These are phyloP conservation scores for Eubucco bourcierii DNA, from an alignment of 2,113 vertebrate species.

Conservation along the genomic window DNA sequence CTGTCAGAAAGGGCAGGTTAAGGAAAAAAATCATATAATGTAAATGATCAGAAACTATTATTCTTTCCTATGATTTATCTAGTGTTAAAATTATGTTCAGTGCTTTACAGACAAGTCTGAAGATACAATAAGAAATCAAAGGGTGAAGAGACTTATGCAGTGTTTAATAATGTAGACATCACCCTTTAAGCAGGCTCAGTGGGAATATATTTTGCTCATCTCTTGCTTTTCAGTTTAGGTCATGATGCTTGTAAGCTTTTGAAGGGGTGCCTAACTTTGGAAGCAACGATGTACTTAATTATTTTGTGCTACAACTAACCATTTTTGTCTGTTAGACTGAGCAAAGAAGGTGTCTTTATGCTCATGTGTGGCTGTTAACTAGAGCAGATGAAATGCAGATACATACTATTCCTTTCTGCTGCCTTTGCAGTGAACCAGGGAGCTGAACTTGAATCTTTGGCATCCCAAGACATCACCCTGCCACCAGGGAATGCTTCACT, in stretches of 20 bases:
- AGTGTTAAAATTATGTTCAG: background rate
- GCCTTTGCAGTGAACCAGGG: slow-evolving; percentile 7
- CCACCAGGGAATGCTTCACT: background rate
- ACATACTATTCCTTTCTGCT: background rate
- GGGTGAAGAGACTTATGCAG: background rate
- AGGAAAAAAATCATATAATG: background rate
- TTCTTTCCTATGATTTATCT: background rate
- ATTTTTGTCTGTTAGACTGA: background rate
- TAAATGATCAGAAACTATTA: background rate
- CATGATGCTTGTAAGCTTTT: background rate
- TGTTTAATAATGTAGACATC: slow-evolving; percentile 16
- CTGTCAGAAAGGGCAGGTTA: slow-evolving; percentile 14
- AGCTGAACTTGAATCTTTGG: background rate
- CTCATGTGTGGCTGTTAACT: background rate
- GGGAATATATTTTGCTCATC: slow-evolving; percentile 3
- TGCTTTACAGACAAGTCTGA: background rate
- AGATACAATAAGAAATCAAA: slow-evolving; percentile 29
- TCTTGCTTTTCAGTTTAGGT: background rate
- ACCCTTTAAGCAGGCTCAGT: background rate
- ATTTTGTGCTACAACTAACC: background rate
- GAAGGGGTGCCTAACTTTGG: background rate
- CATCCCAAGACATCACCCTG: background rate
- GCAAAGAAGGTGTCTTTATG: background rate
- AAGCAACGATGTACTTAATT: background rate
- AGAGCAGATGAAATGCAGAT: slow-evolving; percentile 26